Base-by-base conservation (phyloP, 2,888 invertebrate species). In the Pristionchus fissidentatus region DNA sequence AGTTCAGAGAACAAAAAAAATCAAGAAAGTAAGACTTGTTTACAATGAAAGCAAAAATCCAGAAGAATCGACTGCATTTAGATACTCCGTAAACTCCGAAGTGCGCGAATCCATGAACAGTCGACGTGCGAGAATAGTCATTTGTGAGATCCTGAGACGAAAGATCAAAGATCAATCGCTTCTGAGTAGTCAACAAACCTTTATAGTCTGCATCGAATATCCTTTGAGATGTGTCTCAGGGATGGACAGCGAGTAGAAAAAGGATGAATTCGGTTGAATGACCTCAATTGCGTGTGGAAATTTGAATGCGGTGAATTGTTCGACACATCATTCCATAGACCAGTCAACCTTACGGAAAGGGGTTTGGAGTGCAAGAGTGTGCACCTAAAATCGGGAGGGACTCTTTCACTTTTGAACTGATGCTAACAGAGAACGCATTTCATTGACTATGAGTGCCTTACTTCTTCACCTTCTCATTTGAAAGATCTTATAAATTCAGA, bases 71-170 rank as follows among this genome's bases (percentile, higher is more conserved):
- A 10, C 41, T 32, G 32, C 46, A 1, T 19, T 22, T 29, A 35
- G 75, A 49, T 32, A 77, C 75, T 46, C 49, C 49, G 22, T 49
- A 32, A 0, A 77, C 75, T 49, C 75, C 75, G 35, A 77, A 77
- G 32, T 77, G 75, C 4, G 75, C 46, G 32, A 77, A 77, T 49
- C 75, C 75, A 49, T 77, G 75, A 49, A 77, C 49, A 7, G 75
- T 77, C 19, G 75, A 77, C 29, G 75, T 32, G 32, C 75, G 75
- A 32, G 75, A 77, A 32, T 77, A 77, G 3, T 77, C 49, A 77
- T 77, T 46, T n/a, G 75, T 77, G 46, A 77, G 49, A 10, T 77
- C 75, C 75, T 77, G 41, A 60, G 7, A 29, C 0, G 22, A 66
- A 41, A 32, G 26, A 70, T 7, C 22, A 70, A 41, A 70, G 32